phyloP scores from a whole-genome alignment of 2,888 invertebrate genomes.

The Lepidochrysops patricia region DNA sequence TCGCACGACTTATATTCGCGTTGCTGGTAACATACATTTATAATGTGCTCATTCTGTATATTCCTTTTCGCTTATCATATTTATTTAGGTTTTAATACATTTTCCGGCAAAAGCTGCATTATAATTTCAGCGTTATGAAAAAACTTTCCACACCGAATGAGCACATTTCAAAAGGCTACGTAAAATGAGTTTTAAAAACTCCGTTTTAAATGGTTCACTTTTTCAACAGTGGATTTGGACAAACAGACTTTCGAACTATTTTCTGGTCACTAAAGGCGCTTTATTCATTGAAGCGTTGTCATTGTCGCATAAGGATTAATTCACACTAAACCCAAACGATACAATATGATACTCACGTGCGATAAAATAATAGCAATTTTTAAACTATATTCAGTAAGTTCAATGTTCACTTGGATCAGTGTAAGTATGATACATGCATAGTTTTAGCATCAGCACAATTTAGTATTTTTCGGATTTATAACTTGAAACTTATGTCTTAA shows the following conservation, averaged over 20 bases:
- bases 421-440: too few species aligned
- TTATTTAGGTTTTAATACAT: not conserved
- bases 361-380: too few species aligned
- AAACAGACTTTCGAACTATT: not conserved
- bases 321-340: too few species aligned
- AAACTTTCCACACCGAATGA: not conserved
- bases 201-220: not conserved
- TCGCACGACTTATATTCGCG: not conserved
- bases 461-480: too few species aligned
- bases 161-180: not conserved
- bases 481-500: too few species aligned
- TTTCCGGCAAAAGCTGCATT: not conserved
- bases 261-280: not conserved
- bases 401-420: too few species aligned
- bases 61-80: not conserved
- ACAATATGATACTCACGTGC: too few species aligned
- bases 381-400: too few species aligned
- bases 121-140: not conserved
- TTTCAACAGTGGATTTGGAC: not conserved
- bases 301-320: too few species aligned
- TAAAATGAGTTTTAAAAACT: not conserved
- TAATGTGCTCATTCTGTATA: not conserved
- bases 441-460: too few species aligned
- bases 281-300: too few species aligned
- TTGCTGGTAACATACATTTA: not conserved